Conservation (phyloP, 1,140 invertebrate species). For the Brachionus rotundiformis region DNA sequence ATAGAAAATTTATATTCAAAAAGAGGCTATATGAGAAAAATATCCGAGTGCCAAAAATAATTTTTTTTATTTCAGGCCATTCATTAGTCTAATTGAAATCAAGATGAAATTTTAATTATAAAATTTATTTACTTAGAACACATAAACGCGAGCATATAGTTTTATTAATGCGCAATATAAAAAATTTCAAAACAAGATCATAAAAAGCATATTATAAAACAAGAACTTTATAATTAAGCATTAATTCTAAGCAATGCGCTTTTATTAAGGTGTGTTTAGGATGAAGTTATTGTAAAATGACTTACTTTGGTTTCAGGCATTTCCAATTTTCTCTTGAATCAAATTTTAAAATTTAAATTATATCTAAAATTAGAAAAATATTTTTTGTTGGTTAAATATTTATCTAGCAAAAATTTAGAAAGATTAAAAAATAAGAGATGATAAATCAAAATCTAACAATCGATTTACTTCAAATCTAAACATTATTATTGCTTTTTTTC, state of each 20-base stretch:
- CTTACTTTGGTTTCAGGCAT: conserved; percentile 48
- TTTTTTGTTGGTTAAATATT: background rate
- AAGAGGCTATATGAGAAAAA: background rate
- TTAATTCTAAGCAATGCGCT: background rate
- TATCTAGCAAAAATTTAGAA: background rate
- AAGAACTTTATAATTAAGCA: background rate
- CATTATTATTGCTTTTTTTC: too few species aligned
- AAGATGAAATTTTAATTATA: conserved; percentile 1
- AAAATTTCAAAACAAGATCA: background rate
- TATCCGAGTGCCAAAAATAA: background rate
- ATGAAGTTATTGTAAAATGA: background rate
- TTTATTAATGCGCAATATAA: conserved; percentile 33
- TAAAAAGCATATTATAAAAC: background rate
- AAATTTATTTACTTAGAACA: background rate
- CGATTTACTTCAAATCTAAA: too few species aligned
- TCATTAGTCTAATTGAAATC: background rate
- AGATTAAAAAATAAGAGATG: background rate
- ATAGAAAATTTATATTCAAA: too few species aligned
- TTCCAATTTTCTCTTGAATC: background rate
- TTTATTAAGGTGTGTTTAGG: background rate
- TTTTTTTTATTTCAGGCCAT: background rate
- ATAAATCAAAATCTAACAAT: too few species aligned
- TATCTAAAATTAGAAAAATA: background rate
- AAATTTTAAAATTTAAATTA: background rate
- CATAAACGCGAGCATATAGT: background rate